Evolutionary conservation across 1,140 invertebrate genomes (phyloP), one percentile per base, ranked within the genome.

Genomic region (Brachionus angularis): DNA sequence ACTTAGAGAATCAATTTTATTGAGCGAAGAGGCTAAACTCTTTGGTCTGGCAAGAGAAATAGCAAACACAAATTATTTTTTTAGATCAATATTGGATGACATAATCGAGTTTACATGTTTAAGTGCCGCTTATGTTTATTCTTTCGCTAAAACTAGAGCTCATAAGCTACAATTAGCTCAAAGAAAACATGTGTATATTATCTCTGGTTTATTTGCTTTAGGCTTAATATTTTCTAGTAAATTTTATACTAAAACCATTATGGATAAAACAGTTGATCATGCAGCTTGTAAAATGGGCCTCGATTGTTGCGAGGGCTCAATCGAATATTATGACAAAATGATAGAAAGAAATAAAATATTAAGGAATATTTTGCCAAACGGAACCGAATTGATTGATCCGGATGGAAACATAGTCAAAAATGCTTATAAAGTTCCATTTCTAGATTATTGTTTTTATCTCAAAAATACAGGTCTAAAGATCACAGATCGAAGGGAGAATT

Each of bases 261-360:
- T 46, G 2, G 21, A 67, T 23, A 23, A 47, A 21, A 7, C 47
- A 14, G 12, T 47, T 18, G 62, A 67, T 27, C 12, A 12, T 27
- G 3, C 18, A 50, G 62, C 62, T n/a, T 67, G 62, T 25, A 39
- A 50, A 46, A 47, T 67, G 42, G 62, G 62, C 10, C 21, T 67
- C 10, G 62, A 67, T 27, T 67, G 62, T 18, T 67, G 62, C 42
- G 44, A 27, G 14, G 62, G 62, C 4, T 67, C 62, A n/a, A 47
- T 67, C 14, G 62, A 67, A 25, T 67, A 27, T 36, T 47, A 47
- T 46, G 62, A 67, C 7, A 67, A 67, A 67, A 34, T 18, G 8
- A 21, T 67, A 25, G 25, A 34, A 29, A 46, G 62, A 16, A 67
- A 67, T 67, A 67, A 29, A 36, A 3, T 67, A 18, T 23, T 67